These are phyloP conservation scores for Gortyna flavago DNA, from an alignment of 2,888 invertebrate genomes.

Conservation along the genomic window DNA sequence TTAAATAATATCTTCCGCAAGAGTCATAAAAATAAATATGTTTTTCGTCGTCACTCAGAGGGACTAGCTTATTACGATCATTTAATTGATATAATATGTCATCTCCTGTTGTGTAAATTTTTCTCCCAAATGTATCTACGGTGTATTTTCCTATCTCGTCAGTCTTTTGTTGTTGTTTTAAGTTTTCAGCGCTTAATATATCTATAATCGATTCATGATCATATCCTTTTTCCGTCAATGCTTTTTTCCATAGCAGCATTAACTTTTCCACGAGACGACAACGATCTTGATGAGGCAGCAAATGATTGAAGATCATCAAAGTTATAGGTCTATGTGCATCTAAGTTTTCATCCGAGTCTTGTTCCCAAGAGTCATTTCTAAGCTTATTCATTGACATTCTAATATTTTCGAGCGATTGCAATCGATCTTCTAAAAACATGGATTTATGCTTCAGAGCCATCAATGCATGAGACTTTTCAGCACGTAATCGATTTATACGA, in stretches of 20 bases:
- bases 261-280: slow-evolving; percentile 69
- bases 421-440: slow-evolving; percentile 70
- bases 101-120: slow-evolving; percentile 65
- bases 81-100: slow-evolving; percentile 67
- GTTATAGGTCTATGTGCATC: slow-evolving; percentile 27
- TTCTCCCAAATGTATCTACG: slow-evolving; percentile 71
- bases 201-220: slow-evolving; percentile 69
- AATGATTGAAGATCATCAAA: slow-evolving; percentile 70
- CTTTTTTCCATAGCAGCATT: slow-evolving; percentile 66
- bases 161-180: slow-evolving; percentile 66
- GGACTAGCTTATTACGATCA: slow-evolving; percentile 65
- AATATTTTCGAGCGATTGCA: slow-evolving; percentile 69
- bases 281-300: slow-evolving; percentile 67
- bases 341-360: background rate
- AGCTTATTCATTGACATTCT: slow-evolving; percentile 64
- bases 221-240: slow-evolving; percentile 42
- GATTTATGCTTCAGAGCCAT: slow-evolving; percentile 71
- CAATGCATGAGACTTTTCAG: slow-evolving; percentile 60
- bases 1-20: slow-evolving; percentile 71
- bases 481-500: slow-evolving; percentile 63
- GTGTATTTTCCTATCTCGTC: slow-evolving; percentile 68
- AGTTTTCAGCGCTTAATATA: slow-evolving; percentile 67
- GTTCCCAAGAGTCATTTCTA: slow-evolving; percentile 35
- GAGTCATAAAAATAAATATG: slow-evolving; percentile 72
- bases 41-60: slow-evolving; percentile 65